Conservation (phyloP, 2,797 vertebrate species). For the Gallinago solitaria region DNA sequence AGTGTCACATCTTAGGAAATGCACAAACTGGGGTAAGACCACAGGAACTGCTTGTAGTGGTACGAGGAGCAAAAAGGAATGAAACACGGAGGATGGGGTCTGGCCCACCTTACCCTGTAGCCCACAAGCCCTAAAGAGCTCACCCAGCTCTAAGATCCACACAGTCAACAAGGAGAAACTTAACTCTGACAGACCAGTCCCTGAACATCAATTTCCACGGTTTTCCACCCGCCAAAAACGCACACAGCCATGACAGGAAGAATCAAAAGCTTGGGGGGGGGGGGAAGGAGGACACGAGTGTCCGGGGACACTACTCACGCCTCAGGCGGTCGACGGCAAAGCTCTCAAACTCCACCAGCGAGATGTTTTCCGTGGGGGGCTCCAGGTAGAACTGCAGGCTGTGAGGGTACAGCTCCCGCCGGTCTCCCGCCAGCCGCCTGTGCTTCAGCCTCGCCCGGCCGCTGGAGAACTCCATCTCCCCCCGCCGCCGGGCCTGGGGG, state of each 20-base stretch:
- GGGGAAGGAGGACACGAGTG: background rate
- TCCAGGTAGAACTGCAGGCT: constrained; percentile 90
- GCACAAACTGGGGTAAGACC: background rate
- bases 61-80: background rate
- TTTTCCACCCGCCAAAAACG: background rate
- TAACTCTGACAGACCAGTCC: background rate
- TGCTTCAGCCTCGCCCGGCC: constrained; percentile 45
- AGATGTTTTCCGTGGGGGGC: constrained; percentile 90
- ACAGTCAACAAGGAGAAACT: background rate
- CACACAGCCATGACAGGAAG: accelerated
- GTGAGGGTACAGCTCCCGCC: constrained; percentile 81
- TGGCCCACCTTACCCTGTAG: background rate
- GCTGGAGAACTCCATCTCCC: constrained; percentile 69
- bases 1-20: background rate
- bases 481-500: background rate
- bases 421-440: constrained; percentile 29
- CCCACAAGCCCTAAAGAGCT: background rate
- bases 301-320: constrained; percentile 76
- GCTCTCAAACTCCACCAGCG: constrained; percentile 90
- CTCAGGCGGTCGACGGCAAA: constrained; percentile 91
- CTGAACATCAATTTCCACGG: accelerated
- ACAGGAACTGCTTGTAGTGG: background rate
- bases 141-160: accelerated
- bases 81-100: accelerated
- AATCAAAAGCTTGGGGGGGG: accelerated